phyloP scores from a whole-genome alignment of 2,888 invertebrate genomes.

The Harpagoxenus sublaevis region DNA sequence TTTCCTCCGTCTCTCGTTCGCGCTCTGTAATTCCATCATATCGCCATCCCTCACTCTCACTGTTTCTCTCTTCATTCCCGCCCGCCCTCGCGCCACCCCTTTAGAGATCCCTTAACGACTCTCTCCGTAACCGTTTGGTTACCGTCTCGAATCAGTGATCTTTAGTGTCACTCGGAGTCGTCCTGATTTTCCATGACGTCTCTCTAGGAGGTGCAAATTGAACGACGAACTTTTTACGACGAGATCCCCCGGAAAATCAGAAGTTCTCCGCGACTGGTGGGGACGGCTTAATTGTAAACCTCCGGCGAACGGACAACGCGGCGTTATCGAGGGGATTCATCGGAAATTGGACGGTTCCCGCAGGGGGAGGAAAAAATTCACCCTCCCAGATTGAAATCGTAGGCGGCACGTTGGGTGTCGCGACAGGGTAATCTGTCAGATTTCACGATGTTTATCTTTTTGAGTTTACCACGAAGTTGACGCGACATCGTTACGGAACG shows the following conservation, averaged over 20 bases:
- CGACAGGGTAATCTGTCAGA: slow-evolving; percentile 69
- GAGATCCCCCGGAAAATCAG: slow-evolving; percentile 58
- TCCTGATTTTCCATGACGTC: slow-evolving; percentile 29
- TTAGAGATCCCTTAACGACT: slow-evolving; percentile 43
- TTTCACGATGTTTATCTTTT: slow-evolving; percentile 73
- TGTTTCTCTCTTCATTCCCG: slow-evolving; percentile 43
- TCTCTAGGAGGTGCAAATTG: slow-evolving; percentile 73
- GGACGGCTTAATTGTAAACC: slow-evolving; percentile 73
- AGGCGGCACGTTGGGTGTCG: slow-evolving; percentile 60
- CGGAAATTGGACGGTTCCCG: slow-evolving; percentile 74
- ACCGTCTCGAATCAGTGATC: slow-evolving; percentile 75
- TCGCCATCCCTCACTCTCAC: slow-evolving; percentile 54
- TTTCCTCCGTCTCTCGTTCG: slow-evolving; percentile 63
- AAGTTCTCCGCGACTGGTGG: slow-evolving; percentile 41
- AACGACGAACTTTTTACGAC: slow-evolving; percentile 76
- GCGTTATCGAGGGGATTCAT: slow-evolving; percentile 68
- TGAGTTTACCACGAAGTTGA: slow-evolving; percentile 58
- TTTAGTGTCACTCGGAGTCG: slow-evolving; percentile 56
- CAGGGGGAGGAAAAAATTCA: slow-evolving; percentile 53
- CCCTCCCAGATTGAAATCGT: slow-evolving; percentile 72
- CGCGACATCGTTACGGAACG: slow-evolving; percentile 18
- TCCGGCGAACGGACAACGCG: slow-evolving; percentile 66
- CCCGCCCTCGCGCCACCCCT: slow-evolving; percentile 37
- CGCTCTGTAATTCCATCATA: slow-evolving; percentile 57
- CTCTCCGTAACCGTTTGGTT: slow-evolving; percentile 79